Evolutionary conservation across 1,140 invertebrate genomes (phyloP).

Genomic region (Heliconius nattereri): DNA sequence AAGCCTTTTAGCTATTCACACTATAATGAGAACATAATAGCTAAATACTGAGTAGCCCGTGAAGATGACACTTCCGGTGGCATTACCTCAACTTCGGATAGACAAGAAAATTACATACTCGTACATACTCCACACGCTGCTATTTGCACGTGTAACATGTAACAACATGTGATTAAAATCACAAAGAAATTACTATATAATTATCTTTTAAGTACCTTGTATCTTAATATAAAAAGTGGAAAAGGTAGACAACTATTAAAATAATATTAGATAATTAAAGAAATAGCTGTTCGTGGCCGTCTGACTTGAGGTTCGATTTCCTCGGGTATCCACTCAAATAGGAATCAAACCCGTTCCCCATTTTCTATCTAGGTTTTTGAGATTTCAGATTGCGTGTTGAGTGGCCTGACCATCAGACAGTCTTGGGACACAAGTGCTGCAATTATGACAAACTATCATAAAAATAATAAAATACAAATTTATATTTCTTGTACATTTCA

Average conservation of each 20-base stretch:
- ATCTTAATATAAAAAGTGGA: background rate
- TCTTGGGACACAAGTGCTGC: too few relatives aligned
- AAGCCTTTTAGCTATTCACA: background rate
- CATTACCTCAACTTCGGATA: background rate
- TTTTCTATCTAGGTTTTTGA: too few relatives aligned
- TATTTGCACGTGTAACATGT: background rate
- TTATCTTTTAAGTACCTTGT: background rate
- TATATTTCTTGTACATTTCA: too few relatives aligned
- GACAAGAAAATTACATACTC: background rate
- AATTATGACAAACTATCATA: too few relatives aligned
- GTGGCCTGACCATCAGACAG: too few relatives aligned
- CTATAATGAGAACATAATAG: background rate
- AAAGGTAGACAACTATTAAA: too few relatives aligned
- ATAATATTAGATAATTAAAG: too few relatives aligned
- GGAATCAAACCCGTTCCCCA: too few relatives aligned
- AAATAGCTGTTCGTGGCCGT: too few relatives aligned
- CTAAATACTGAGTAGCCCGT: background rate
- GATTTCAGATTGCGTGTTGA: too few relatives aligned
- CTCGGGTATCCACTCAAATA: too few relatives aligned
- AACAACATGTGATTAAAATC: background rate
- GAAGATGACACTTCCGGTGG: constrained; percentile 12
- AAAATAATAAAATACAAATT: background rate
- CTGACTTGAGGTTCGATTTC: too few relatives aligned
- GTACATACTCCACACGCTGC: background rate
- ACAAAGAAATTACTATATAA: background rate